These are phyloP conservation scores for Temnothorax longispinosus DNA, from an alignment of 1,140 invertebrate genomes.

Conservation along the genomic window DNA sequence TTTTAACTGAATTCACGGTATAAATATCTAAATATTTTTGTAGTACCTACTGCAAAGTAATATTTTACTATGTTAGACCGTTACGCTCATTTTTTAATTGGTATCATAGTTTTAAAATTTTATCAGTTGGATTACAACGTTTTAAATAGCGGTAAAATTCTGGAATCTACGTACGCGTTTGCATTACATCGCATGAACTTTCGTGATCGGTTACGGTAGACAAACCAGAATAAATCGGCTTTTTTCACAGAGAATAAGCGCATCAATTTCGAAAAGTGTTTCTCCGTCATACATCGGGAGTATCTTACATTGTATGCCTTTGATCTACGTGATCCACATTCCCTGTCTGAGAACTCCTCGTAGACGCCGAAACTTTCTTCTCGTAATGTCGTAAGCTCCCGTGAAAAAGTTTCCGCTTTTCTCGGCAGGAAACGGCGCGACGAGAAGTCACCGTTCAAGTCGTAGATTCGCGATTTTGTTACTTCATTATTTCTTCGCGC, in stretches of 20 bases:
- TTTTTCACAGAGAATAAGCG: constrained; percentile 4
- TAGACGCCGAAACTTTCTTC: constrained; percentile 61
- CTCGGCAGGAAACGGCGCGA: constrained; percentile 43
- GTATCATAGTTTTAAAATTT: constrained; percentile 12
- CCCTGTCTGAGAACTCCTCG: constrained; percentile 50
- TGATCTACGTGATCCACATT: constrained; percentile 70
- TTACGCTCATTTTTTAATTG: background rate
- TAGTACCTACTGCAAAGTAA: background rate
- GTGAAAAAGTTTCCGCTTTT: constrained; percentile 62
- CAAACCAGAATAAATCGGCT: constrained; percentile 27
- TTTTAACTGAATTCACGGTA: constrained; percentile 12
- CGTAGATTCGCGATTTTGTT: constrained; percentile 71
- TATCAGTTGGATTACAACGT: background rate
- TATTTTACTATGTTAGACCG: background rate
- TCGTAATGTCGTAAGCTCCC: constrained; percentile 68
- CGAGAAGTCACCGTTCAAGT: constrained; percentile 61
- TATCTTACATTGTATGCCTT: constrained; percentile 29
- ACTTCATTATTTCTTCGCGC: constrained; percentile 67
- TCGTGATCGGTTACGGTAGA: background rate
- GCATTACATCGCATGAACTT: background rate
- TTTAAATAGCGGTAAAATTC: background rate
- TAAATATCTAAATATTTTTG: constrained; percentile 31
- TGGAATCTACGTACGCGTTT: background rate
- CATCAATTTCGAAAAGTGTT: constrained; percentile 16
- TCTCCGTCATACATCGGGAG: background rate